Evolutionary conservation across 2,888 invertebrate genomes (phyloP), one percentile per base, ranked within the genome.

Genomic region (Cephonodes hylas): DNA sequence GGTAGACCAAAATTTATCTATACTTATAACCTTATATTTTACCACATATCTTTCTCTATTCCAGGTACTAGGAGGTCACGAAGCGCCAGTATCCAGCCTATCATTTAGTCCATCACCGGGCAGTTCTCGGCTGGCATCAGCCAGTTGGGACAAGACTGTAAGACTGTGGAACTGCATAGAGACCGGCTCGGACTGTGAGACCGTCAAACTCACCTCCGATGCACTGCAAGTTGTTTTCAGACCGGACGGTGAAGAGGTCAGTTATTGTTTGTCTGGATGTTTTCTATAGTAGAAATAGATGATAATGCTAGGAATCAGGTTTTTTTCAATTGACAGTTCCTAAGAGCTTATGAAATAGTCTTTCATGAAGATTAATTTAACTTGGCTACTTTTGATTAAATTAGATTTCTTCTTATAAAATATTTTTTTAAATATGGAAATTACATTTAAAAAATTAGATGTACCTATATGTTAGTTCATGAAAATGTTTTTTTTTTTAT

Each of bases 71-170:
- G 95, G 96, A 48, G 99, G 99, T 0, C 99, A 99, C 80, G 97
- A 97, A 85, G 99, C 97, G 1, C 99, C 99, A 0, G 96, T 99
- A 1, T 95, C 96, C 0, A 94, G 96, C 63, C 80, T 99, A 1
- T 93, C 95, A 0, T 99, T 99, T 87, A 96, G 94, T 65, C 97
- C 97, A 0, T 91, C 89, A 6, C 81, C 94, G 0, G 91, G 95
- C 0, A 96, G 96, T 68, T 95, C 96, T 0, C 93, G 95, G 0
- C 87, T 99, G 44, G 96, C 95, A 0, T 98, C 98, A 0, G 76
- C 77, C 2, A 98, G 98, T 22, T 99, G 99, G 99, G 99, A 99
- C 89, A 96, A 96, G 86, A 97, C 97, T 0, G 91, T 99, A 0
- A 74, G 76, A 0, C 89, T 99, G 57, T 99, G 99, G 99, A 96